Evolutionary conservation across 1,140 invertebrate genomes (phyloP), one percentile per base, ranked within the genome.

Genomic region (Lucilia cuprina): DNA sequence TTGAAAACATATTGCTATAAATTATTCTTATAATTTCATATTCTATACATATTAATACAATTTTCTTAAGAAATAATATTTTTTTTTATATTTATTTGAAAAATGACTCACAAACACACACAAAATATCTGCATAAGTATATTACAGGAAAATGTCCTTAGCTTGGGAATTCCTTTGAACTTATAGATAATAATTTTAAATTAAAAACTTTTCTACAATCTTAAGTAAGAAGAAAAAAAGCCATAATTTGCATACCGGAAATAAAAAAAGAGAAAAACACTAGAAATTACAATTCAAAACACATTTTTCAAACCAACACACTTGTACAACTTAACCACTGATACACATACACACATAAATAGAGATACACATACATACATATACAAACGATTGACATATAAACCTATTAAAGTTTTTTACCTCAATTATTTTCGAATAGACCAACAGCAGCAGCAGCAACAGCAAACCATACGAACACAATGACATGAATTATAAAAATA

Each of bases 301-400:
- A 60, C 55, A 60, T 60, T 17, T 60, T 60, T 60, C 14, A 60
- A 14, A 60, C 14, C 55, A 60, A 60, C 55, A 60, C 55, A 60
- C 55, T n/a, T n/a, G 7, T 60, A 60, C 12, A 60, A n/a, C n/a
- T 17, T 17, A 17, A n/a, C 14, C 55, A n/a, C 50, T 55, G 12
- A 55, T 55, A 55, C 50, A 14, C 55, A 60, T n/a, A 60, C n/a
- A 60, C 3, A n/a, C 41, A 82, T 21, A 85, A 74, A 83, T 47
- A 84, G 83, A 78, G 13, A 83, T 49, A 47, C 35, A 55, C 77
- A 75, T 83, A 49, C 82, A 83, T 50, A 35, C 75, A 70, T 65
- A 65, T 50, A 35, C 82, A 77, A 84, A 84, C 83, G 84, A 65
- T 49, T 84, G 82, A 50, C 80, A 49, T 50, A 82, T 82, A 35